phyloP scores from a whole-genome alignment of 2,888 invertebrate genomes.

The Erebia aethiops region DNA sequence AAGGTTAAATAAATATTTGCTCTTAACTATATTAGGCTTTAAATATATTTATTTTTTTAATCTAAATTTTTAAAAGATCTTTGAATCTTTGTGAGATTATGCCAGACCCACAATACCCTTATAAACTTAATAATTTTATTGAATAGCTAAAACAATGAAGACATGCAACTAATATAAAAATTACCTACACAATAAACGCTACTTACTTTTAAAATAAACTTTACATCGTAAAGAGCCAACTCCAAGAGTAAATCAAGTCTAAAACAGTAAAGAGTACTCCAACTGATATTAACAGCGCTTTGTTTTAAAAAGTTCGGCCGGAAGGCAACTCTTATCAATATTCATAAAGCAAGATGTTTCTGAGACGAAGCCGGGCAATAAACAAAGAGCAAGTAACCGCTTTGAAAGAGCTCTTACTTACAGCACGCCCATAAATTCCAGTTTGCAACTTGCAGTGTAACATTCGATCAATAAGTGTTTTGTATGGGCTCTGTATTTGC shows the following conservation, averaged over 20 bases:
- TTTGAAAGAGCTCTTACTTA: slow-evolving; percentile 69
- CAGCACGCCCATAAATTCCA: slow-evolving; percentile 76
- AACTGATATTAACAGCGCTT: slow-evolving; percentile 62
- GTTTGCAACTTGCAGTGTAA: slow-evolving; percentile 79
- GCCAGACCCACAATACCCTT: no score
- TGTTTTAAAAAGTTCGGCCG: slow-evolving; percentile 67
- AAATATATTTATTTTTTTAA: no score
- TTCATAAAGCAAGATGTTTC: slow-evolving; percentile 74
- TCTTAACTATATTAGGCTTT: background rate
- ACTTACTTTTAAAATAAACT: slow-evolving; percentile 31
- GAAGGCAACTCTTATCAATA: slow-evolving; percentile 75
- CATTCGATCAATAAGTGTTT: slow-evolving; percentile 81
- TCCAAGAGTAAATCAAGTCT: slow-evolving; percentile 40
- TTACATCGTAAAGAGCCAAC: slow-evolving; percentile 39
- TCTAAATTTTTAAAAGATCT: no score
- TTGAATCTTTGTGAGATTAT: no score
- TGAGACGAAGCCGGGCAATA: slow-evolving; percentile 73
- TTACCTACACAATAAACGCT: slow-evolving; percentile 12
- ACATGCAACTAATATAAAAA: background rate
- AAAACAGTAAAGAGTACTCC: slow-evolving; percentile 53
- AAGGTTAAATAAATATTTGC: slow-evolving; percentile 4
- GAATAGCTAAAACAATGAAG: no score
- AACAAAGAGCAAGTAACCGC: slow-evolving; percentile 74
- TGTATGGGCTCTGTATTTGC: slow-evolving; percentile 81
- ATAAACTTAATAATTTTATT: no score